A percentile compares a stretch with the other conserved stretches of the same genome.
These are phyloP conservation scores for Nephrotoma guestfalica DNA, from an alignment of 2,888 invertebrate species.

Conservation along the genomic window DNA sequence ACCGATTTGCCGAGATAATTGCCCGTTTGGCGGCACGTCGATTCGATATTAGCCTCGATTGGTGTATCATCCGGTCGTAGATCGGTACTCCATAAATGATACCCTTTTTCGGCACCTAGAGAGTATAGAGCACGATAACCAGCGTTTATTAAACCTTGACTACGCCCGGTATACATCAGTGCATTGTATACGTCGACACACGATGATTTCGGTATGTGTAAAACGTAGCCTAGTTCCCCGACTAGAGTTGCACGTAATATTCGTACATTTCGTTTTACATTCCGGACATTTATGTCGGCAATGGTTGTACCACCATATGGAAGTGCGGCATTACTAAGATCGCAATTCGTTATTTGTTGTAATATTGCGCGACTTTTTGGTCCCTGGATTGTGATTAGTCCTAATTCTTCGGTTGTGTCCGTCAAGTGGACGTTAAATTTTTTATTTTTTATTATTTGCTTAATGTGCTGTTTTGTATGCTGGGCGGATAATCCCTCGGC, in stretches of 20 bases:
- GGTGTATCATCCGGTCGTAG: constrained; percentile 73
- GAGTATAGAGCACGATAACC: constrained; percentile 78
- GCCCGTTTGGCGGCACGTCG: constrained; percentile 63
- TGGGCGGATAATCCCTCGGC: constrained; percentile 67
- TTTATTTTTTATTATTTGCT: constrained; percentile 48
- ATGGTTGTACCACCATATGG: constrained; percentile 48
- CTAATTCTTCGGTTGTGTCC: constrained; percentile 64
- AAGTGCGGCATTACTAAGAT: constrained; percentile 44
- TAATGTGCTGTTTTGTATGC: constrained; percentile 60
- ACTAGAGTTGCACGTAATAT: constrained; percentile 68
- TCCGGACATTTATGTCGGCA: constrained; percentile 34
- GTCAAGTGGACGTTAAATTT: constrained; percentile 58
- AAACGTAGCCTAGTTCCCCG: constrained; percentile 80
- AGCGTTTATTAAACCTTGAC: constrained; percentile 36
- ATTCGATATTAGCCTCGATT: constrained; percentile 66
- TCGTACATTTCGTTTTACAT: constrained; percentile 27
- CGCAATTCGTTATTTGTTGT: constrained; percentile 40
- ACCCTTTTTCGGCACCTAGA: constrained; percentile 81
- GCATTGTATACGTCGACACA: constrained; percentile 16
- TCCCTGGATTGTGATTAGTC: constrained; percentile 73
- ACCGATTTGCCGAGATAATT: constrained; percentile 63
- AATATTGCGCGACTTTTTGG: constrained; percentile 44
- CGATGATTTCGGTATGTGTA: constrained; percentile 53
- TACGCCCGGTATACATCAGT: constrained; percentile 39
- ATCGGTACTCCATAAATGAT: constrained; percentile 76